Conservation (phyloP, 2,113 vertebrate genomes). For the Micromys minutus region DNA sequence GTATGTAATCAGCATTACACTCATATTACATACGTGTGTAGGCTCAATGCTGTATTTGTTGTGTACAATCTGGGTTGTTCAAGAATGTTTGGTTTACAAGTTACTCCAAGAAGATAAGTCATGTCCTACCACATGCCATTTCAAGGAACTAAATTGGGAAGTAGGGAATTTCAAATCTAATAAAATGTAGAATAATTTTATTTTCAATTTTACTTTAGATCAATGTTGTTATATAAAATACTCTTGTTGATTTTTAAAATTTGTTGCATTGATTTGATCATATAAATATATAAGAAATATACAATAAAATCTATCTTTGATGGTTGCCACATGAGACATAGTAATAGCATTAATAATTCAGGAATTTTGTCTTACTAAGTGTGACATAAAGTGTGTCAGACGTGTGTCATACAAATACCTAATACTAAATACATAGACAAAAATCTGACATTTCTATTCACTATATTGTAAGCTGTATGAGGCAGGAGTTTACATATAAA, state of each 20-base stretch:
- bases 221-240: constrained; percentile 12
- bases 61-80: not conserved
- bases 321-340: not conserved
- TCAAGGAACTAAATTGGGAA: constrained; percentile 3
- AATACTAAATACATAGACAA: not conserved
- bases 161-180: not conserved
- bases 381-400: no score
- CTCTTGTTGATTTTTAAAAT: constrained; percentile 6
- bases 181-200: constrained; percentile 18
- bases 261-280: constrained; percentile 9
- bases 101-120: not conserved
- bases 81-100: not conserved
- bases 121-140: not conserved
- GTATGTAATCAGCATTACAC: not conserved
- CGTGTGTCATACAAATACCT: no score
- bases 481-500: not conserved
- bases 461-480: not conserved
- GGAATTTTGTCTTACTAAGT: not conserved
- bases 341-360: not conserved
- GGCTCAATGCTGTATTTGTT: not conserved
- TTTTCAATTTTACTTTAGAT: not conserved
- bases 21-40: not conserved
- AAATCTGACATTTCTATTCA: constrained; percentile 36
- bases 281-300: not conserved
- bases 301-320: not conserved